These are phyloP conservation scores for Loxodonta africana DNA, from an alignment of 2,113 vertebrate species.

Conservation along the genomic window DNA sequence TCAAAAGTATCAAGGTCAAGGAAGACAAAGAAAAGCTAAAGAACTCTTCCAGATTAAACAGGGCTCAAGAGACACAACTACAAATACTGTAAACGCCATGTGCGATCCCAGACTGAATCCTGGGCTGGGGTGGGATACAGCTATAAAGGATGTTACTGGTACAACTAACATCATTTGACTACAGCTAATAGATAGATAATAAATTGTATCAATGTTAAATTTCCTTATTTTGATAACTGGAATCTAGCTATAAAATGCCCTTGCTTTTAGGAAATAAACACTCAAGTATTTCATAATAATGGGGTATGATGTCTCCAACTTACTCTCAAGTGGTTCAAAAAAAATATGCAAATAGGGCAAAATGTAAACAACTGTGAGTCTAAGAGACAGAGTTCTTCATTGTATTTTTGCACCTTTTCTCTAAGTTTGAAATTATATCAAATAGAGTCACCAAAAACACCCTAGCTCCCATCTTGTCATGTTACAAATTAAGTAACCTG, in stretches of 20 bases:
- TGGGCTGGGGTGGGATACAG: background rate
- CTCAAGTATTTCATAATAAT: background rate
- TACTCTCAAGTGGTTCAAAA: background rate
- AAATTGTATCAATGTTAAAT: background rate
- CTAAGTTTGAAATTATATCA: slow-evolving; percentile 28
- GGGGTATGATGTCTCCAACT: background rate
- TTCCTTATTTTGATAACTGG: slow-evolving; percentile 14
- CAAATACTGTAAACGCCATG: background rate
- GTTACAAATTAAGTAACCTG: slow-evolving; percentile 36
- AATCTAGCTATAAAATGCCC: background rate
- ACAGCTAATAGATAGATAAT: background rate
- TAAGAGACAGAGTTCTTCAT: background rate
- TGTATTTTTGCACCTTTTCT: background rate
- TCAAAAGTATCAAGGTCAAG: background rate
- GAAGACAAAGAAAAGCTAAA: background rate
- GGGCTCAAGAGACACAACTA: background rate
- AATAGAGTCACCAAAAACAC: slow-evolving; percentile 55
- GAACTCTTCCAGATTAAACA: slow-evolving; percentile 39
- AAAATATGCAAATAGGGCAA: background rate
- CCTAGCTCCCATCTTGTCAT: background rate
- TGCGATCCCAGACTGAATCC: background rate
- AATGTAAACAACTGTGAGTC: background rate
- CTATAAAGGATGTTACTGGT: background rate
- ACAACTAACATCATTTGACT: background rate
- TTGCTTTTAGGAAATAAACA: slow-evolving; percentile 36